Evolutionary conservation across 1,140 invertebrate genomes (phyloP).

Genomic region (Drosophila pectinifera): DNA sequence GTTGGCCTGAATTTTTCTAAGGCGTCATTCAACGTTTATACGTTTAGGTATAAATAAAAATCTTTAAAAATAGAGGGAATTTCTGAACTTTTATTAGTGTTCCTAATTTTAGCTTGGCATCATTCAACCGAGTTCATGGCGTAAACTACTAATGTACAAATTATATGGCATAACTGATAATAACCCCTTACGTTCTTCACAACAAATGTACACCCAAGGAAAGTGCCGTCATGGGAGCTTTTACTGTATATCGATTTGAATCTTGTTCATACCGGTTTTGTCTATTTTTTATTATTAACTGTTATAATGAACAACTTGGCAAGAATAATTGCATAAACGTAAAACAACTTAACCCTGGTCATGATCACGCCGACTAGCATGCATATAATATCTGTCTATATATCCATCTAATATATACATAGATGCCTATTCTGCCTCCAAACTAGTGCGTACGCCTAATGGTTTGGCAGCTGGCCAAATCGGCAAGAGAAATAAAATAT

Average conservation of each 20-base stretch:
- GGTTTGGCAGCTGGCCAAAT: slow-evolving; percentile 35
- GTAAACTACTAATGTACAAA: background rate
- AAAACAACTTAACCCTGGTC: slow-evolving; percentile 31
- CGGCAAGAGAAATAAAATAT: slow-evolving; percentile 29
- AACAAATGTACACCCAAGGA: accelerated
- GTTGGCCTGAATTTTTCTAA: background rate
- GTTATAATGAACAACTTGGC: background rate
- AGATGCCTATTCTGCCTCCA: slow-evolving; percentile 1
- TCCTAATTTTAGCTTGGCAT: background rate
- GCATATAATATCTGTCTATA: background rate
- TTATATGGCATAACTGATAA: no score
- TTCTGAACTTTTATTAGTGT: background rate
- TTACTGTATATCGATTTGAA: background rate
- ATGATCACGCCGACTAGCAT: slow-evolving; percentile 20
- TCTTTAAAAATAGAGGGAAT: no score
- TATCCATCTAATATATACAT: background rate
- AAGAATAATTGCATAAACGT: slow-evolving; percentile 23
- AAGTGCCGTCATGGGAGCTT: background rate
- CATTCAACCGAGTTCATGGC: background rate
- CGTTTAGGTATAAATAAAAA: no score
- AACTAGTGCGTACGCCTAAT: slow-evolving; percentile 18
- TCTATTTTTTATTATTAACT: background rate
- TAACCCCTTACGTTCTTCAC: background rate
- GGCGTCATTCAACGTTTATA: no score
- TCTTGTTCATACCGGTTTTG: background rate